Conservation (phyloP, 2,797 vertebrate species). For the Eospalax fontanierii region DNA sequence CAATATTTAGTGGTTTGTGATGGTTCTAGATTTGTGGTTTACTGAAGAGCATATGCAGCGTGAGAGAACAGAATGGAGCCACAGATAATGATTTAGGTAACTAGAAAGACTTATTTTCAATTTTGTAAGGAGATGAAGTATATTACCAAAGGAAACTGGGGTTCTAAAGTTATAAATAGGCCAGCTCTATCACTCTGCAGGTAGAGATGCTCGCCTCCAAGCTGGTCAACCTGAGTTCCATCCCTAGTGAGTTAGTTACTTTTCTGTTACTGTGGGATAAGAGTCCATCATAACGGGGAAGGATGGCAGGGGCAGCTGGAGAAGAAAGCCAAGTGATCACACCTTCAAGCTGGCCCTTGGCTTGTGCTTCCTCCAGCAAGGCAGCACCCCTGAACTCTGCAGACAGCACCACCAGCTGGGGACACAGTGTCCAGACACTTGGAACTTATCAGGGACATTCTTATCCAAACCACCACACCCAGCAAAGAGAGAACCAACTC, state of each 20-base stretch:
- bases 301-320: too few relatives aligned
- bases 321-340: too few relatives aligned
- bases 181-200: neutral
- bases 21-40: neutral
- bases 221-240: neutral
- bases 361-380: too few relatives aligned
- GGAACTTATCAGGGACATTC: too few relatives aligned
- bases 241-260: too few relatives aligned
- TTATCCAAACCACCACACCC: neutral
- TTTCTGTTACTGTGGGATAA: too few relatives aligned
- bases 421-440: too few relatives aligned
- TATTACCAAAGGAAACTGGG: neutral
- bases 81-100: neutral
- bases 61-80: neutral
- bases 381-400: too few relatives aligned
- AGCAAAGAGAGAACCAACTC: neutral
- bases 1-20: neutral
- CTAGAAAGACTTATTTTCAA: neutral
- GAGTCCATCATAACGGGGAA: too few relatives aligned
- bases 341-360: too few relatives aligned
- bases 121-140: neutral
- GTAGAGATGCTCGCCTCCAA: neutral
- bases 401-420: too few relatives aligned
- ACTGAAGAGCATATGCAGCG: neutral
- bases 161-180: slow-evolving; percentile 31